These are phyloP conservation scores for Drosophila parabipectinata DNA, from an alignment of 1,140 invertebrate species.

Conservation along the genomic window DNA sequence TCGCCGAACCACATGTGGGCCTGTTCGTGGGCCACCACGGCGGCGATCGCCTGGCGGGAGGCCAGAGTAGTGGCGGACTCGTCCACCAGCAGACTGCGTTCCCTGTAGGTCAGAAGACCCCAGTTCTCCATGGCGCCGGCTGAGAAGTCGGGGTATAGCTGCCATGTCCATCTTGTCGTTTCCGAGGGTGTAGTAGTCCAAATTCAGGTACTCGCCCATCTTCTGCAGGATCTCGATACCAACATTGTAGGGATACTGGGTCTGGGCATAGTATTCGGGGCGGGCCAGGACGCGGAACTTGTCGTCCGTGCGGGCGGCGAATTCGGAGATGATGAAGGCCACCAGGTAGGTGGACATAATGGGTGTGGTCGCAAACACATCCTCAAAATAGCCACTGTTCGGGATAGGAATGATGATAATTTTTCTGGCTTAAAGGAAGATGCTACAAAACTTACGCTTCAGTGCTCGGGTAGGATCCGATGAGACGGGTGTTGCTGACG, in stretches of 20 bases:
- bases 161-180: slow-evolving; percentile 89
- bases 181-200: slow-evolving; percentile 84
- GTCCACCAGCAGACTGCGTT: slow-evolving; percentile 86
- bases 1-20: slow-evolving; percentile 89
- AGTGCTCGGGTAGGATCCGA: slow-evolving; percentile 17
- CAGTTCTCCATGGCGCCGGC: slow-evolving; percentile 95
- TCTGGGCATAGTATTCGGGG: slow-evolving; percentile 87
- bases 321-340: slow-evolving; percentile 93
- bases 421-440: not conserved
- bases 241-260: slow-evolving; percentile 85
- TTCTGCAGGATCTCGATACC: slow-evolving; percentile 84
- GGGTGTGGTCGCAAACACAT: slow-evolving; percentile 87
- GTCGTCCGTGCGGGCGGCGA: slow-evolving; percentile 84
- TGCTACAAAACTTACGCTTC: slow-evolving; percentile 47
- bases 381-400: slow-evolving; percentile 50
- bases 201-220: slow-evolving; percentile 84
- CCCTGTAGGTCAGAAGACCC: slow-evolving; percentile 88
- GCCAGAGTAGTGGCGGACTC: slow-evolving; percentile 84
- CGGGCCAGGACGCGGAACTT: slow-evolving; percentile 89
- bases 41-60: slow-evolving; percentile 85
- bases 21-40: slow-evolving; percentile 87
- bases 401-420: not conserved
- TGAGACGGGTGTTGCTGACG: slow-evolving; percentile 61
- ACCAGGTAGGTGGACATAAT: slow-evolving; percentile 95
- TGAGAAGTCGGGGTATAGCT: slow-evolving; percentile 91